Base-by-base conservation (phyloP, 2,888 invertebrate species). In the Ditylenchus weischeri region DNA sequence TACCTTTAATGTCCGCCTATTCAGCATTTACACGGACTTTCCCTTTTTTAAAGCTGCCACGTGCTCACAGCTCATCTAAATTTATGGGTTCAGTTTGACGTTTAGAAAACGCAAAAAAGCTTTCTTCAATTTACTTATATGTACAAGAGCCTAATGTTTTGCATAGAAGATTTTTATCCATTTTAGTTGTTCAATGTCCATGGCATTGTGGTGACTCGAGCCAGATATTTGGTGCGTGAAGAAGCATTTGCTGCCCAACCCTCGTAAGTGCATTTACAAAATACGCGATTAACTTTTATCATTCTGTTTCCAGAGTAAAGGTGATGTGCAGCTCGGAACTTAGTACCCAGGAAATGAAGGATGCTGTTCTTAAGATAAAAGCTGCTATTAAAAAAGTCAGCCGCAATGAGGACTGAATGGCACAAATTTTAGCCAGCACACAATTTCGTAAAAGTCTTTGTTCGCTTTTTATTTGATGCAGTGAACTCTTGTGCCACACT, bases 171-270 rank as follows among this genome's bases (percentile, higher is more conserved):
- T 43, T 13, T 43, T 15, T 43, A 15, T 43, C 8, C 61, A 21
- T 23, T 69, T 57, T 1, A 71, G 72, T 49, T 74, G 18, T 72
- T 71, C 51, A 64, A 67, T 21, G 29, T 54, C 11, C 54, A 51
- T 8, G 65, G 64, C 4, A 76, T 86, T 29, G 83, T 84, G 29
- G 57, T 85, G 18, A 84, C 85, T 5, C 71, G 83, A 60, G 84
- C 86, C n/a, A 77, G 84, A 21, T 85, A 85, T 72, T 77, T 86
- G 59, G 84, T 82, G 19, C 76, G 81, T 62, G 84, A 84, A 62
- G 86, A 86, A 75, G 75, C 79, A 58, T 80, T 79, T 67, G 76
- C 83, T 10, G 81, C 84, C 11, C 73, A 76, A n/a, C 84, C 85
- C n/a, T 84, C 85, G 85, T 85, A 64, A 69, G 72, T 65, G 29